phyloP scores from a whole-genome alignment of 2,113 vertebrate species.

The Serranochromis macrocephalus region DNA sequence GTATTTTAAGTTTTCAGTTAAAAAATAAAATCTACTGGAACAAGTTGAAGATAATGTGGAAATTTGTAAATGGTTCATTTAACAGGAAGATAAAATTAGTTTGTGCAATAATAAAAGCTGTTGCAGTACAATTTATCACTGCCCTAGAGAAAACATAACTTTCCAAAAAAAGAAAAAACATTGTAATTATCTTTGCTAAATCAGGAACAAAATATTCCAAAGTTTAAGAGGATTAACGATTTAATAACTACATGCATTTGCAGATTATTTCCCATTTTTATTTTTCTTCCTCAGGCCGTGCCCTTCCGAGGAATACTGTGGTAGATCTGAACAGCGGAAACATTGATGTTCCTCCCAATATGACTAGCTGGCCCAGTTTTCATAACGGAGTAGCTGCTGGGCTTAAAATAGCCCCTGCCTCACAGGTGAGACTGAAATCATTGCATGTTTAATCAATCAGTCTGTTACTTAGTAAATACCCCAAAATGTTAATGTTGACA shows the following conservation, averaged over 20 bases:
- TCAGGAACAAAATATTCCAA: background rate
- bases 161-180: background rate
- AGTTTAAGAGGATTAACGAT: background rate
- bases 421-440: constrained; percentile 65
- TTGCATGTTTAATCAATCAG: background rate
- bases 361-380: constrained; percentile 97
- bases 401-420: constrained; percentile 91
- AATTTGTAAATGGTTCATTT: background rate
- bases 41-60: background rate
- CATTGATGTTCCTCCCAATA: constrained; percentile 94
- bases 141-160: background rate
- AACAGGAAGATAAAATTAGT: background rate
- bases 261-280: background rate
- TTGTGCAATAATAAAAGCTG: background rate
- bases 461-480: background rate
- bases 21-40: background rate
- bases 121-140: background rate
- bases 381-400: constrained; percentile 95
- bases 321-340: constrained; percentile 96
- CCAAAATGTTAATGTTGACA: background rate
- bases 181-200: background rate
- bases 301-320: constrained; percentile 88
- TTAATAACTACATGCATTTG: background rate
- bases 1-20: constrained; percentile 48
- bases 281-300: constrained; percentile 75